A percentile compares a stretch with the other conserved stretches of the same genome.
Evolutionary conservation across 2,888 invertebrate genomes (phyloP).

Genomic region (Galerucella calmariensis): DNA sequence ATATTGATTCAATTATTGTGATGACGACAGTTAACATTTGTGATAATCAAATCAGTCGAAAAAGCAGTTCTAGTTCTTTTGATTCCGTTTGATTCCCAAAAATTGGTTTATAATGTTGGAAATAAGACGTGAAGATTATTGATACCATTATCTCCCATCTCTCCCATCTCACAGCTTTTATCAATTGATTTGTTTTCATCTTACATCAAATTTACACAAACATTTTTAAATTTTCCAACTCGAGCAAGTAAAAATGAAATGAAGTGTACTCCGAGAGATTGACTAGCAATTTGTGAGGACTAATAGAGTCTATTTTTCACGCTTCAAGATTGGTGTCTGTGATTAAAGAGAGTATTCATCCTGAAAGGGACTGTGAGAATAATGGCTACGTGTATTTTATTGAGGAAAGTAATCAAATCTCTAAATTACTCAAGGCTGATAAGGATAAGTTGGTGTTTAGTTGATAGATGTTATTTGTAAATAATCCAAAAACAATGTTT

Average conservation of each 20-base stretch:
- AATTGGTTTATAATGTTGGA: no score
- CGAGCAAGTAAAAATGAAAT: slow-evolving; percentile 38
- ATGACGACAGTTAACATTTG: no score
- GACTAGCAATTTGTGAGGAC: slow-evolving; percentile 59
- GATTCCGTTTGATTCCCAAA: no score
- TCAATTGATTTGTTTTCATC: neutral
- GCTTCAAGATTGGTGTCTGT: slow-evolving; percentile 56
- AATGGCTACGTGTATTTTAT: slow-evolving; percentile 56
- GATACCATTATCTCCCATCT: neutral
- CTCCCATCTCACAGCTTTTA: neutral
- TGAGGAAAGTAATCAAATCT: slow-evolving; percentile 47
- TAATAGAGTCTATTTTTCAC: slow-evolving; percentile 58
- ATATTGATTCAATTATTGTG: no score
- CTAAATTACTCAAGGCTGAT: neutral
- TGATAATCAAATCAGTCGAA: no score
- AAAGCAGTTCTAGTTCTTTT: no score
- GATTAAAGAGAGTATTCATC: slow-evolving; percentile 51
- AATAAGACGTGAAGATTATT: neutral
- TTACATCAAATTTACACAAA: neutral
- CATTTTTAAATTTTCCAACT: slow-evolving; percentile 22
- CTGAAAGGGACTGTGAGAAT: slow-evolving; percentile 54
- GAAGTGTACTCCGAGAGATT: slow-evolving; percentile 47
- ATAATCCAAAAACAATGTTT: neutral
- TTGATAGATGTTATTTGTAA: neutral
- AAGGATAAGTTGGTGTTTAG: neutral